Evolutionary conservation across 1,140 invertebrate genomes (phyloP).

Genomic region (Ridgeia piscesae): DNA sequence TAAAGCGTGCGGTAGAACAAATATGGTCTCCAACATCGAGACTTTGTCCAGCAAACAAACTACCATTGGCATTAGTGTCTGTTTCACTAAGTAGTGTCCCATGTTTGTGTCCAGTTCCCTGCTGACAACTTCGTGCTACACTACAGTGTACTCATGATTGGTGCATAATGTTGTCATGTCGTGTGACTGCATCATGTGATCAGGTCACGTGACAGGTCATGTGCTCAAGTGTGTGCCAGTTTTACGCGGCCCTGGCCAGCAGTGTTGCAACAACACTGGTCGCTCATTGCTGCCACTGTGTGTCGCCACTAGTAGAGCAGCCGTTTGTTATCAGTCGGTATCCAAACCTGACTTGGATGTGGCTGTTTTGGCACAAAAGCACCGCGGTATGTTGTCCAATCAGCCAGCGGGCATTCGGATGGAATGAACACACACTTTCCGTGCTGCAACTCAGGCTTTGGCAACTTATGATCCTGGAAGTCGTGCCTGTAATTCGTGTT

Average conservation of each 20-base stretch:
- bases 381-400: background rate
- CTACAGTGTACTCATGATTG: background rate
- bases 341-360: background rate
- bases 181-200: background rate
- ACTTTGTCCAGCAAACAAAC: background rate
- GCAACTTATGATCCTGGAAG: constrained; percentile 33
- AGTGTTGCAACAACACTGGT: background rate
- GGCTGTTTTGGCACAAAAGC: background rate
- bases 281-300: background rate
- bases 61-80: background rate
- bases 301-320: background rate
- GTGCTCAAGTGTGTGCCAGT: background rate
- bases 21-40: background rate
- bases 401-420: background rate
- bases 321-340: background rate
- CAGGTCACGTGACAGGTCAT: too few relatives aligned
- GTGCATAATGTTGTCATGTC: background rate
- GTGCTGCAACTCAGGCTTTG: background rate
- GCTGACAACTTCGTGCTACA: background rate
- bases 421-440: background rate
- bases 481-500: constrained; percentile 54
- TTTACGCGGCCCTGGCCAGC: background rate
- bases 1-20: background rate
- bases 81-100: too few relatives aligned
- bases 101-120: background rate